Base-by-base conservation (phyloP, 2,113 vertebrate species). In the Semnornis frantzii region DNA sequence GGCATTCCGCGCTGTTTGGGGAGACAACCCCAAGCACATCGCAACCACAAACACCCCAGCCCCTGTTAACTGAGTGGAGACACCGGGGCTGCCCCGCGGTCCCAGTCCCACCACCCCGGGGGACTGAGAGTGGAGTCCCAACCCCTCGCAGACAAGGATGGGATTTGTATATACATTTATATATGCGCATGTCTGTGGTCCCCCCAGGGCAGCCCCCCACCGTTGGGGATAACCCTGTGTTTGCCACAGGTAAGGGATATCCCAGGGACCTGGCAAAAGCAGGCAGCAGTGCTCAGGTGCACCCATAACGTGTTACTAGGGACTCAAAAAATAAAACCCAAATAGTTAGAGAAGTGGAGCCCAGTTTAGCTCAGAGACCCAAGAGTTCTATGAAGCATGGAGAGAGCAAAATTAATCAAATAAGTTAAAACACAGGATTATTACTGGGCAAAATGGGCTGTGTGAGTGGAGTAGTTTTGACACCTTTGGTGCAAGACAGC, bases 311-410 rank as follows among this genome's bases (percentile, higher is more conserved):
- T 12, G 11, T 6, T 66, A 18, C 69, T 9, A 5, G 86, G 48
- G 73, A 63, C 10, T 24, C 58, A 11, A 12, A 5, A 78, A 78
- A 68, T 44, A 81, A 78, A 84, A 5, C 24, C 19, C 5, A 33
- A 75, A 65, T 31, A 4, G 2, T 58, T 42, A 10, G 25, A 57
- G 31, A 55, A 65, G 39, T 1, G 27, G 13, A 76, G 23, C 15
- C 10, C 8, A 2, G 27, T 2, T 2, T 5, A 20, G 24, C 27
- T 5, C 3, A 13, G 48, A 50, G 66, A 28, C 65, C 7, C 3
- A 3, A 19, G 33, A 46, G 75, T 60, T 93, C 65, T 44, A 46
- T n/a, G 65, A 81, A 82, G 63, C 24, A 63, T 28, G 70, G 37
- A 54, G 37, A 75, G 65, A 71, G 25, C 5, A 63, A 90, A 90